Evolutionary conservation across 2,888 invertebrate genomes (phyloP).

Genomic region (Acanthosepion pharaonis): DNA sequence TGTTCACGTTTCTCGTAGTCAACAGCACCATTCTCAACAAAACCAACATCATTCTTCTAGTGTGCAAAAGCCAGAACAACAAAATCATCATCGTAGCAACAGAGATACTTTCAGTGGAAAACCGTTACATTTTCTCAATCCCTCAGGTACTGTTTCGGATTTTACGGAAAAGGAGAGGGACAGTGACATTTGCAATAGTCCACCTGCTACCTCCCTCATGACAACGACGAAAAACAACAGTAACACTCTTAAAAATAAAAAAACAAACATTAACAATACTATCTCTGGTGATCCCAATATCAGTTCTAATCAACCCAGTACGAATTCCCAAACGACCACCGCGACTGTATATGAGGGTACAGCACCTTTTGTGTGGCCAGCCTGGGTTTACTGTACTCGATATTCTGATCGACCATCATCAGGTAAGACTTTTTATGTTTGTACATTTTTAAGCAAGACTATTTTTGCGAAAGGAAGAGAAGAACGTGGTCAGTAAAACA

Average conservation of each 20-base stretch:
- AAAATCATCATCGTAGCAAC: neutral
- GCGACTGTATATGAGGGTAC: neutral
- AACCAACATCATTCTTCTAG: neutral
- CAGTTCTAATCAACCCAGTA: neutral
- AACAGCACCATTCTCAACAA: neutral
- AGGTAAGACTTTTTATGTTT: conserved; percentile 71
- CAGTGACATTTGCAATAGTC: neutral
- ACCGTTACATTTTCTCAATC: neutral
- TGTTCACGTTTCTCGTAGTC: neutral
- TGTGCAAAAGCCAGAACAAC: no score
- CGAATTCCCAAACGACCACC: neutral
- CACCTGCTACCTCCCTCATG: neutral
- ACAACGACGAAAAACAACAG: neutral
- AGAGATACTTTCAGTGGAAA: no score
- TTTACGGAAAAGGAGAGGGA: neutral
- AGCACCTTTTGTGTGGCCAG: conserved; percentile 83
- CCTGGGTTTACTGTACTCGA: conserved; percentile 97
- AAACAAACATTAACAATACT: neutral
- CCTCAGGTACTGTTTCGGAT: neutral
- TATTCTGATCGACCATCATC: conserved; percentile 80
- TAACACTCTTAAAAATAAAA: neutral
- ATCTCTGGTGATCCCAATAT: neutral
- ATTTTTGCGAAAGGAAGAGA: neutral
- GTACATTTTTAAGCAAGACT: neutral
- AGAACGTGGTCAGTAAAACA: no score